A percentile compares a stretch with the other conserved stretches of the same genome.
Conservation (phyloP, 2,888 invertebrate genomes). For the Pyrrhosoma nymphula region DNA sequence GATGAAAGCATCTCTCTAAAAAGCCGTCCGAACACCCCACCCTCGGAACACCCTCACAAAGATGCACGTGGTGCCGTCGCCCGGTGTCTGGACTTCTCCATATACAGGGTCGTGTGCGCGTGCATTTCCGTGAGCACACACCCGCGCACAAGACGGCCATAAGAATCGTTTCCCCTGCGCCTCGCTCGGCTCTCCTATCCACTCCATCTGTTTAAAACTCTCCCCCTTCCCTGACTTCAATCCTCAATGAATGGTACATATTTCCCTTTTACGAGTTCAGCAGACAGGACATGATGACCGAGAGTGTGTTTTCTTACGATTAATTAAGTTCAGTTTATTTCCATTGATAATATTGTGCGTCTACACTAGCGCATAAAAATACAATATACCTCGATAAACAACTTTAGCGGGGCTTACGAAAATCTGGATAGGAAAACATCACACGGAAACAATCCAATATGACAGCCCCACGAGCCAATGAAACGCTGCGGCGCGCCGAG, state of each 20-base stretch:
- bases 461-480: too few species aligned
- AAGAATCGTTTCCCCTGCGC: neutral
- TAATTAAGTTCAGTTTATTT: neutral
- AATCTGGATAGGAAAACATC: too few species aligned
- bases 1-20: constrained; percentile 13
- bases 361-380: too few species aligned
- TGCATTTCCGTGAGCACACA: neutral
- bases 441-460: too few species aligned
- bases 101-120: neutral
- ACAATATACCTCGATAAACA: too few species aligned
- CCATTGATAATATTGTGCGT: neutral
- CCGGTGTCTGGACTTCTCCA: neutral
- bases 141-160: neutral
- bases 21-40: neutral
- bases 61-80: neutral
- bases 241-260: neutral
- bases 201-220: neutral
- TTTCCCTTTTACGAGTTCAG: neutral
- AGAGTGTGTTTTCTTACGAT: neutral
- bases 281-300: neutral
- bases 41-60: neutral
- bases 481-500: too few species aligned
- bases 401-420: too few species aligned
- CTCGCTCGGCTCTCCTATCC: neutral
- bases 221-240: neutral